phyloP scores from a whole-genome alignment of 2,888 invertebrate species.

The Nebria salina region DNA sequence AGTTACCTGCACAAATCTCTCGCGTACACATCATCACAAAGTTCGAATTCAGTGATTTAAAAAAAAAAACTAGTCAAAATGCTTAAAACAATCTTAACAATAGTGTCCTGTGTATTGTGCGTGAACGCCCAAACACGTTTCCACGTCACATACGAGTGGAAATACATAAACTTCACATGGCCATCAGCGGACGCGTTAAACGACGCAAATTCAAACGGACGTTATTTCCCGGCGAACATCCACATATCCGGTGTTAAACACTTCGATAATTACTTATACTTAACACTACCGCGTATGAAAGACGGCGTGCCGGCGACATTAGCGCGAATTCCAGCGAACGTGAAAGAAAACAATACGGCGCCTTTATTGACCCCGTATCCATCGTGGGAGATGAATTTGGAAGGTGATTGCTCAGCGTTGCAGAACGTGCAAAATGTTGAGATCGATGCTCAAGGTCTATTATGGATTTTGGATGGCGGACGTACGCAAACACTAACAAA shows the following conservation, averaged over 20 bases:
- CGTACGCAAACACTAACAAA: constrained; percentile 69
- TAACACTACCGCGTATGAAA: constrained; percentile 76
- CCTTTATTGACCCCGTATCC: constrained; percentile 75
- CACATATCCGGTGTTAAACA: constrained; percentile 74
- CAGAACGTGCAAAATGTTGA: constrained; percentile 82
- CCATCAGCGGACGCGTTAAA: constrained; percentile 67
- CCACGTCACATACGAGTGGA: constrained; percentile 78
- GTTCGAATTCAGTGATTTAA: background rate
- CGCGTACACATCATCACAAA: constrained; percentile 5
- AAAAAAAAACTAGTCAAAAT: constrained; percentile 6
- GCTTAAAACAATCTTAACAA: background rate
- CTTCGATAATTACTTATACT: constrained; percentile 73
- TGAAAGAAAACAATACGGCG: constrained; percentile 64
- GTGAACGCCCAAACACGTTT: constrained; percentile 63
- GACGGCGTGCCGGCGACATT: constrained; percentile 77
- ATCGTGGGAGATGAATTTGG: constrained; percentile 73
- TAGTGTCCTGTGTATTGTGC: background rate
- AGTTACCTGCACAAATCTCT: constrained; percentile 3
- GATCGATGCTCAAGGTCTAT: constrained; percentile 74
- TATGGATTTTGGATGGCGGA: constrained; percentile 78
- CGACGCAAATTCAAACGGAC: constrained; percentile 66
- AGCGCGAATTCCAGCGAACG: constrained; percentile 66
- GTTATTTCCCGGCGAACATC: constrained; percentile 74
- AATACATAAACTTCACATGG: constrained; percentile 76
- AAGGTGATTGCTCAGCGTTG: constrained; percentile 74